A percentile compares a stretch with the other conserved stretches of the same genome.
These are phyloP conservation scores for Xylophagus ater DNA, from an alignment of 2,888 invertebrate species.

Conservation along the genomic window DNA sequence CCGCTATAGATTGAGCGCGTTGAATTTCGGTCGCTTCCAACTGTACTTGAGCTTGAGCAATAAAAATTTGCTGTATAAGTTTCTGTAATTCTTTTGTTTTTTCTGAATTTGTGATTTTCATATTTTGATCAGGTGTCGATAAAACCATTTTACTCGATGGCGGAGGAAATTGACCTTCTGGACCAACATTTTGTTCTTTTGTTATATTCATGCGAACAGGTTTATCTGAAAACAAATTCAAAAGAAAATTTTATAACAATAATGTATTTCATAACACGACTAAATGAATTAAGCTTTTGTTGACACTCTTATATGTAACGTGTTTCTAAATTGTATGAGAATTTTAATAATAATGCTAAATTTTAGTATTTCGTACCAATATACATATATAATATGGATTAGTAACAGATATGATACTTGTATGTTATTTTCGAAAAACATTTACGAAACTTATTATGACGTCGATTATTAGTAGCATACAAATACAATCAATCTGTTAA, in stretches of 20 bases:
- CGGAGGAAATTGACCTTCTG: background rate
- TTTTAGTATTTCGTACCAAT: too few relatives aligned
- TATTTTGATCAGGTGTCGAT: background rate
- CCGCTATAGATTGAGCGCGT: conserved; percentile 34
- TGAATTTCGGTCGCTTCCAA: conserved; percentile 36
- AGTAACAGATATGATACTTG: too few relatives aligned
- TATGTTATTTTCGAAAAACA: too few relatives aligned
- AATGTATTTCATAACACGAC: background rate
- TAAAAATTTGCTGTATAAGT: conserved; percentile 34
- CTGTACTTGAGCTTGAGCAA: conserved; percentile 37
- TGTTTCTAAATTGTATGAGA: too few relatives aligned
- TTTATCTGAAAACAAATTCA: background rate
- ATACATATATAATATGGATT: too few relatives aligned
- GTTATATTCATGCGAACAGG: background rate
- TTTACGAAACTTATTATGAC: too few relatives aligned
- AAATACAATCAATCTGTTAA: too few relatives aligned
- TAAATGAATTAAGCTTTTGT: too few relatives aligned
- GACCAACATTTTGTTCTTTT: too few relatives aligned
- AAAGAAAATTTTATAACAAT: background rate
- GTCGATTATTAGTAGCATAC: too few relatives aligned
- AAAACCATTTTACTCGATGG: background rate
- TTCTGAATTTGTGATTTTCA: background rate
- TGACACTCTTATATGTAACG: too few relatives aligned
- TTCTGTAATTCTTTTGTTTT: conserved; percentile 21
- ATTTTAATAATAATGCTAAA: too few relatives aligned